Evolutionary conservation across 1,140 invertebrate genomes (phyloP), one percentile per base, ranked within the genome.

Genomic region (Ceratosolen fusciceps): DNA sequence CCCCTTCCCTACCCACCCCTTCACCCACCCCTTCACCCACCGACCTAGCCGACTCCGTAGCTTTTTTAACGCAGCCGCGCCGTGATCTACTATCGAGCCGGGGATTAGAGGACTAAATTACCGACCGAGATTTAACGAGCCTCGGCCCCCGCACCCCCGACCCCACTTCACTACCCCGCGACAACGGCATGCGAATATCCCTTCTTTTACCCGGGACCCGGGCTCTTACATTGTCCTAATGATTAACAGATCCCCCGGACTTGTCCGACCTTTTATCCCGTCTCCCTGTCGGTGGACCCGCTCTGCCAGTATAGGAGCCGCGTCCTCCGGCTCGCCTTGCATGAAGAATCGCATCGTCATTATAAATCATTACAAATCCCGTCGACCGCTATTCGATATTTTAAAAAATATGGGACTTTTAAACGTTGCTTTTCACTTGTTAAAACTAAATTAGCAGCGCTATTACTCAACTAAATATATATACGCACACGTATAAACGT

Each of bases 91-190:
- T 60, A 75, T 75, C 73, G 43, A 60, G 24, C 24, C 21, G 72
- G 34, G 72, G 72, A 74, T 58, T 58, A 43, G 54, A 7, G 31
- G 16, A 39, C 58, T 58, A n/a, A 62, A 74, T 62, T 49, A 54
- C 37, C 67, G 76, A 68, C 54, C 31, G 75, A 71, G 73, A 39
- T 71, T 70, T 80, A 80, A 80, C 79, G 79, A 76, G 58, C 74
- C 43, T 71, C 4, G 12, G 37, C 1, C 10, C 65, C 21, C 26
- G 43, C 12, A 56, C 74, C 43, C 77, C 4, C 21, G 37, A 2
- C 10, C 65, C 21, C 26, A 67, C 12, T 43, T 43, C 12, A 7
- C 12, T 12, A 43, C 5, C 12, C 39, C 39, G 12, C 39, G n/a
- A n/a, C n/a, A n/a, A n/a, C n/a, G n/a, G n/a, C n/a, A n/a, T n/a